Evolutionary conservation across 2,888 invertebrate genomes (phyloP), one percentile per base, ranked within the genome.

Genomic region (Tenthredo notha): DNA sequence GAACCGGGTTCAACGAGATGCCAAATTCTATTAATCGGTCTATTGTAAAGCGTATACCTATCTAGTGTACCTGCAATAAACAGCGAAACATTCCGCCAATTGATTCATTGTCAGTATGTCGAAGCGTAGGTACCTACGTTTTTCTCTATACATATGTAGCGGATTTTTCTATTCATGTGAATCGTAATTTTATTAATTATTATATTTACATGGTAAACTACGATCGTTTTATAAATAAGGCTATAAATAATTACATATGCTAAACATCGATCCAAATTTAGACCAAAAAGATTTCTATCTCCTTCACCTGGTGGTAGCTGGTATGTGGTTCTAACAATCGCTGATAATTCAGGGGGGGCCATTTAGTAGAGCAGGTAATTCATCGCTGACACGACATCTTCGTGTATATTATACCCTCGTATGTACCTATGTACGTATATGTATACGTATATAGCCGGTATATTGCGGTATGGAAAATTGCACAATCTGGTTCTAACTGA

Each of bases 391-490:
- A 58, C 78, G 78, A 33, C 25, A 78, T 77, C 15, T 77, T 15
- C 25, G 21, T 54, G 29, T 77, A 29, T 18, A 25, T 54, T 7
- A 54, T 33, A 54, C 25, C 33, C 33, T 9, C 33, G 18, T 65
- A 72, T 9, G 37, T 43, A 43, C 43, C n/a, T n/a, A 1, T 43
- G 43, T n/a, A 70, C 33, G 29, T 40, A 10, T 72, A 40, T 5
- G 1, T 72, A n/a, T 40, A 72, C n/a, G 37, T 37, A 40, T 10
- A 18, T 2, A 1, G 58, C 50, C 78, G 58, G 58, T 37, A 29
- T 78, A 78, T 78, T 61, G 37, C 78, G 78, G 58, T 58, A 78
- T 78, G 10, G 40, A 78, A 78, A 61, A 78, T 78, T 78, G 78
- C 78, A 58, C 58, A 78, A 78, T 58, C 54, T 29, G 61, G 18